These are phyloP conservation scores for Thripadectes ignobilis DNA, from an alignment of 2,797 vertebrate genomes.

Conservation along the genomic window DNA sequence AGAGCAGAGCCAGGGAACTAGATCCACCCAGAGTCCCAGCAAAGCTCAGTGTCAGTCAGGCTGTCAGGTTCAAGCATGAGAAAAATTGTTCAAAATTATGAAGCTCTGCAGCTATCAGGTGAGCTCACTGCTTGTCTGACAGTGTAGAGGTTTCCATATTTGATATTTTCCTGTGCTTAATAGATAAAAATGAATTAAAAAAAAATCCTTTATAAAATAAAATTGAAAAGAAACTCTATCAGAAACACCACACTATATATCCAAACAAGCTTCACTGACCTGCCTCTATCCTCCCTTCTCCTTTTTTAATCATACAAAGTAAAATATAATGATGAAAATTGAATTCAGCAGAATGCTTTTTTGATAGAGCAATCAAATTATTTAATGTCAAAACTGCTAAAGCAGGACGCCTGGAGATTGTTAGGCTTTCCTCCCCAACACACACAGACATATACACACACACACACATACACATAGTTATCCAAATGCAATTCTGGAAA, in stretches of 20 bases:
- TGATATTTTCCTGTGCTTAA: background rate
- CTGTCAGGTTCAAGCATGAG: background rate
- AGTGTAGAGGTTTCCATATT: background rate
- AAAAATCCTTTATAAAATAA: background rate
- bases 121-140: background rate
- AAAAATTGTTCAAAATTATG: background rate
- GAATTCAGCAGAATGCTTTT: background rate
- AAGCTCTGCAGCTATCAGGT: background rate
- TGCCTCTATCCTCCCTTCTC: background rate
- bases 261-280: background rate
- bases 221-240: background rate
- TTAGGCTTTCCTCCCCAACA: background rate
- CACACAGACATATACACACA: no score
- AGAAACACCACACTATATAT: background rate
- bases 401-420: background rate
- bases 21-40: background rate
- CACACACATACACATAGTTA: background rate
- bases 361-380: background rate
- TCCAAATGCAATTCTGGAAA: background rate
- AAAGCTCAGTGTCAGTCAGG: background rate
- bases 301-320: background rate
- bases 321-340: background rate
- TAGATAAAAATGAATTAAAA: rapidly evolving
- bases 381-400: background rate
- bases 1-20: background rate